Evolutionary conservation across 2,888 invertebrate genomes (phyloP).

Genomic region (Leucania comma): DNA sequence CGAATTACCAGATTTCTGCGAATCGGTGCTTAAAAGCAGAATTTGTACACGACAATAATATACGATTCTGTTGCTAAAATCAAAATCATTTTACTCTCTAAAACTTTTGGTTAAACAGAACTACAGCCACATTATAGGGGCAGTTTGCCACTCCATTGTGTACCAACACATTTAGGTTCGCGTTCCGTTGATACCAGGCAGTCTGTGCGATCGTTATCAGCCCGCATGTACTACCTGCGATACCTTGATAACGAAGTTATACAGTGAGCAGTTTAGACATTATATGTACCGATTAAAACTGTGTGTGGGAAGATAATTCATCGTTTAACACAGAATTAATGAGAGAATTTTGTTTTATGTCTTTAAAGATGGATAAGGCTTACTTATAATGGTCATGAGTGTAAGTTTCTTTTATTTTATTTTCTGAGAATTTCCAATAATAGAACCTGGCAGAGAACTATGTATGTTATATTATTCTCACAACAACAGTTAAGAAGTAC

Average conservation of each 20-base stretch:
- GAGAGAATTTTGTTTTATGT: background rate
- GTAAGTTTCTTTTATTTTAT: too few species aligned
- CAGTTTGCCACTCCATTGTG: slow-evolving; percentile 32
- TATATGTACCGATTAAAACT: background rate
- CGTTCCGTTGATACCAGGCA: slow-evolving; percentile 7
- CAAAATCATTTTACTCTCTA: background rate
- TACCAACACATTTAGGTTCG: slow-evolving; percentile 22
- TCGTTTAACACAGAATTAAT: background rate
- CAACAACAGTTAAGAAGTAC: too few species aligned
- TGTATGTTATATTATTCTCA: too few species aligned
- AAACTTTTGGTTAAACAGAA: background rate
- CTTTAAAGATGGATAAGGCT: background rate
- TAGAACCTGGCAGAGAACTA: too few species aligned
- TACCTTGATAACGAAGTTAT: background rate
- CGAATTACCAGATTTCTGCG: too few species aligned
- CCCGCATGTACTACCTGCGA: slow-evolving; percentile 19
- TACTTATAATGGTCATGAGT: background rate
- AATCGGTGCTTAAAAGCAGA: too few species aligned
- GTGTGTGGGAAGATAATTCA: background rate
- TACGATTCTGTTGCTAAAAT: background rate
- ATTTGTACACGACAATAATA: too few species aligned
- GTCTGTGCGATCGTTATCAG: slow-evolving; percentile 21
- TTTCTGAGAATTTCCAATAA: too few species aligned
- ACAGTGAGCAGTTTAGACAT: background rate
- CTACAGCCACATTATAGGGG: slow-evolving; percentile 15